phyloP scores from a whole-genome alignment of 2,888 invertebrate genomes.

The Pasiphila rectangulata region DNA sequence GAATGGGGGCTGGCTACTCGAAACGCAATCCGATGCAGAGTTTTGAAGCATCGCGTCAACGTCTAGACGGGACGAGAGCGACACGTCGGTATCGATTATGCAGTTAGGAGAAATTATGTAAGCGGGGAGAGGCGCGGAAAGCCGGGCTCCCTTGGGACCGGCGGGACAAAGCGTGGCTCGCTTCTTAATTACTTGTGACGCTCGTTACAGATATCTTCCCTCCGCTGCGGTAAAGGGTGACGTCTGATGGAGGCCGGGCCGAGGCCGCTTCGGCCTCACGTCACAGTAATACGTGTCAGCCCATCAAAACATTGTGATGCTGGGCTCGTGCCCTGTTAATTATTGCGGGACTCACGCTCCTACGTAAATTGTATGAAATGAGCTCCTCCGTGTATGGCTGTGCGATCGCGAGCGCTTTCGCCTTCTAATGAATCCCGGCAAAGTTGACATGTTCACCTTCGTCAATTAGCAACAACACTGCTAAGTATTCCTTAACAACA shows the following conservation, averaged over 20 bases:
- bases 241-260: slow-evolving; percentile 42
- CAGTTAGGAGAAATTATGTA: slow-evolving; percentile 73
- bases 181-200: slow-evolving; percentile 74
- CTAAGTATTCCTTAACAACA: slow-evolving; percentile 29
- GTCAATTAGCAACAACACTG: slow-evolving; percentile 26
- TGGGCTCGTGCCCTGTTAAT: slow-evolving; percentile 52
- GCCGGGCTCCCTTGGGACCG: slow-evolving; percentile 43
- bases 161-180: slow-evolving; percentile 59
- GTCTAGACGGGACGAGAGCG: slow-evolving; percentile 63
- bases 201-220: slow-evolving; percentile 59
- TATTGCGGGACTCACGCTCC: slow-evolving; percentile 42
- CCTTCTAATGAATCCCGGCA: slow-evolving; percentile 24
- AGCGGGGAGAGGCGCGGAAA: slow-evolving; percentile 60
- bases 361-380: slow-evolving; percentile 39
- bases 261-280: slow-evolving; percentile 24
- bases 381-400: slow-evolving; percentile 34
- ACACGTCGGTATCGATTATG: slow-evolving; percentile 73
- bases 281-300: slow-evolving; percentile 36
- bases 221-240: slow-evolving; percentile 55
- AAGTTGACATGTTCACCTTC: slow-evolving; percentile 22
- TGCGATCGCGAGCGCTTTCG: slow-evolving; percentile 28
- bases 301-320: slow-evolving; percentile 59
- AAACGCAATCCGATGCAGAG: slow-evolving; percentile 51
- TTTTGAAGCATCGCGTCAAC: slow-evolving; percentile 47
- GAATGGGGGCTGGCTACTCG: slow-evolving; percentile 39